Percentiles rank a stretch among this genome's conserved stretches.
Conservation (phyloP, 37 sponge, comb jelly and placozoan species). For the Spongia lamella region DNA sequence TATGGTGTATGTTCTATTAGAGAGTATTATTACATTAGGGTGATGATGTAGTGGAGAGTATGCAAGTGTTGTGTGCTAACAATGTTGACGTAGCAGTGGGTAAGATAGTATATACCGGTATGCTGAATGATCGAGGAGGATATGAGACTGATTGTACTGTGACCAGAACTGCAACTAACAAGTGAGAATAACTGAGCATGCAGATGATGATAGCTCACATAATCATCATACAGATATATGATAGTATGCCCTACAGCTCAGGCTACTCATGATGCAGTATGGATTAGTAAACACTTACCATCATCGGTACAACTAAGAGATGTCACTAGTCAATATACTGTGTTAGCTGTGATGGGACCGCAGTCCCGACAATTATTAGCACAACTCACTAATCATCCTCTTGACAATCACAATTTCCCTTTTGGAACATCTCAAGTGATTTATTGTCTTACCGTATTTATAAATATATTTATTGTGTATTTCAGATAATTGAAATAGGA, state of each 20-base stretch:
- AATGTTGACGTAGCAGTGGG: slow-evolving; percentile 47
- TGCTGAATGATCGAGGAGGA: slow-evolving; percentile 84
- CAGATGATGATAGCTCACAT: neutral
- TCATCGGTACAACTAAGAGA: slow-evolving; percentile 1
- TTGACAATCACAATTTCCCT: slow-evolving; percentile 45
- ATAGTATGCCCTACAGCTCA: slow-evolving; percentile 28
- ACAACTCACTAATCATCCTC: slow-evolving; percentile 24
- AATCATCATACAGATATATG: slow-evolving; percentile 21
- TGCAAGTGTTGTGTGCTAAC: slow-evolving; percentile 50
- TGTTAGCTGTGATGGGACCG: slow-evolving; percentile 60
- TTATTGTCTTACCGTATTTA: neutral
- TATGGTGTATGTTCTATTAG: neutral
- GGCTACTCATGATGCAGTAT: slow-evolving; percentile 19
- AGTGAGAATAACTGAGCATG: slow-evolving; percentile 16
- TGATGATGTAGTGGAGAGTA: slow-evolving; percentile 10
- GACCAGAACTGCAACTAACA: slow-evolving; percentile 36
- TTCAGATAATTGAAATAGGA: slow-evolving; percentile 49
- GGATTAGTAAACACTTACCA: slow-evolving; percentile 23
- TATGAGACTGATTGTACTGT: slow-evolving; percentile 66
- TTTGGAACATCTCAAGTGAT: slow-evolving; percentile 39
- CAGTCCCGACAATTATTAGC: slow-evolving; percentile 22
- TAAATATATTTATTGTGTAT: neutral
- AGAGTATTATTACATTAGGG: slow-evolving; percentile 22
- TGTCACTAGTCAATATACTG: slow-evolving; percentile 33
- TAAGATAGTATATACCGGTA: slow-evolving; percentile 69